Evolutionary conservation across 2,888 invertebrate genomes (phyloP).

Genomic region (Argyresthia goedartella): DNA sequence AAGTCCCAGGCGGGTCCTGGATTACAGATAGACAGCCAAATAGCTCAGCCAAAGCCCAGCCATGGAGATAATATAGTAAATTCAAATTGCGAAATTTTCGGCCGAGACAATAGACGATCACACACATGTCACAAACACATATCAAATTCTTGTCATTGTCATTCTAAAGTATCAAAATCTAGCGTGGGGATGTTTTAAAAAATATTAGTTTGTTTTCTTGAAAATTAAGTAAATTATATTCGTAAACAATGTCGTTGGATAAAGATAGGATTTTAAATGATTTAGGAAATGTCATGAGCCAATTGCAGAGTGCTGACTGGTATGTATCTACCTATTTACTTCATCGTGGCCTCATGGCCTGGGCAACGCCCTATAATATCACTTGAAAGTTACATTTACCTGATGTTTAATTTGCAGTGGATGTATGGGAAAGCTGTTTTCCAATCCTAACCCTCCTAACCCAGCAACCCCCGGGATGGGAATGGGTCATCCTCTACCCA

Average conservation of each 20-base stretch:
- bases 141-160: neutral
- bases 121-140: no score
- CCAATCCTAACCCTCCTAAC: slow-evolving; percentile 21
- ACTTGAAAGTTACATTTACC: no score
- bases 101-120: neutral
- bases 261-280: slow-evolving; percentile 53
- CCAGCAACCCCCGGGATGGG: slow-evolving; percentile 10
- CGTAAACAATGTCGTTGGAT: slow-evolving; percentile 41
- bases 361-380: neutral
- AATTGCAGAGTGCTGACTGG: slow-evolving; percentile 59
- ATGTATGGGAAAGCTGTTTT: slow-evolving; percentile 57
- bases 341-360: neutral
- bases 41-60: no score
- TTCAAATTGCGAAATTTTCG: neutral
- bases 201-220: no score
- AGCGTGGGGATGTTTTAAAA: no score
- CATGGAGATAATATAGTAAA: no score
- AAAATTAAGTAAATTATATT: no score
- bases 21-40: no score
- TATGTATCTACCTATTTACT: slow-evolving; percentile 18
- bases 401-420: slow-evolving; percentile 36
- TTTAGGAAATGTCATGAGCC: slow-evolving; percentile 57
- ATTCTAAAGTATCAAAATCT: neutral
- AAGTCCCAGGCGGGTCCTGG: no score
- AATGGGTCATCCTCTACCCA: slow-evolving; percentile 19